phyloP scores from a whole-genome alignment of 2,113 vertebrate genomes.

The Syngnathoides biaculeatus region DNA sequence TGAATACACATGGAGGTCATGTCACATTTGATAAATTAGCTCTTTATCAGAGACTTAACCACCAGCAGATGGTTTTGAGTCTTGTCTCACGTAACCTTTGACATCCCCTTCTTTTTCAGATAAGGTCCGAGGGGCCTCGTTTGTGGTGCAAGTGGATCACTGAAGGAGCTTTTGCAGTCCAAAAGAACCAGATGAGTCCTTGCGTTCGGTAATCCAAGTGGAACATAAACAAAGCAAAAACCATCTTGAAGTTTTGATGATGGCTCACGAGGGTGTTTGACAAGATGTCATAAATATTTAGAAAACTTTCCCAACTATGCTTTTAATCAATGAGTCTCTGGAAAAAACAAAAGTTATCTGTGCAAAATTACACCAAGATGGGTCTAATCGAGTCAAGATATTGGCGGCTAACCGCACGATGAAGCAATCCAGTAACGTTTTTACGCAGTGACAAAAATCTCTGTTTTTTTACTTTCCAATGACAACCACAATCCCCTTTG shows the following conservation, averaged over 20 bases:
- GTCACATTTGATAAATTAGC: constrained; percentile 26
- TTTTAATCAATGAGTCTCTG: neutral
- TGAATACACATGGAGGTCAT: constrained; percentile 19
- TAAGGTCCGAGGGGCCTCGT: constrained; percentile 26
- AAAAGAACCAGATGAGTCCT: constrained; percentile 34
- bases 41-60: constrained; percentile 52
- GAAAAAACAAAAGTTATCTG: neutral
- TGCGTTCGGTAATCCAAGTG: constrained; percentile 35
- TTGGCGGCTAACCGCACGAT: neutral
- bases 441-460: neutral
- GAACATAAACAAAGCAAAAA: constrained; percentile 42
- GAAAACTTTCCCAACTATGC: constrained; percentile 13
- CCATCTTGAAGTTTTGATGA: constrained; percentile 9
- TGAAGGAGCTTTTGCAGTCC: constrained; percentile 32
- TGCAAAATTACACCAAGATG: neutral
- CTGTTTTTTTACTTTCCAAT: neutral
- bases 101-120: constrained; percentile 33
- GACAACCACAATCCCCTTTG: neutral
- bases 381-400: neutral
- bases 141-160: constrained; percentile 21
- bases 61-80: constrained; percentile 54
- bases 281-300: constrained; percentile 17
- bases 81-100: constrained; percentile 53
- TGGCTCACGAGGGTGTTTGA: constrained; percentile 7
- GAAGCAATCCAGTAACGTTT: neutral